Base-by-base conservation (phyloP, 2,797 vertebrate species). In the Streptopelia turtur region DNA sequence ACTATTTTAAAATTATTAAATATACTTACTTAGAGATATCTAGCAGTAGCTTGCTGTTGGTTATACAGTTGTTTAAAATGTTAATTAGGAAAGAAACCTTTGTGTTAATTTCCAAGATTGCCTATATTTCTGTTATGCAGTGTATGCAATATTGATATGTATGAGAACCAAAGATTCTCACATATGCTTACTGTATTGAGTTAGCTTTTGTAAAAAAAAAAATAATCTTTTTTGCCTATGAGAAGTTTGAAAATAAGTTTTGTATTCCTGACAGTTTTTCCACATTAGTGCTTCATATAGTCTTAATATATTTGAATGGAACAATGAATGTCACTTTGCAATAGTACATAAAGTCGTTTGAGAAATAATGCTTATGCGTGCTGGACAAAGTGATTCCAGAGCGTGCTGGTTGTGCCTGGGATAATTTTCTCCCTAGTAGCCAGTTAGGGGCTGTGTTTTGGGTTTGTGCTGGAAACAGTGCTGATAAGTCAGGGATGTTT, bases 271-370 rank as follows among this genome's bases (percentile, higher is more conserved):
- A 37, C 52, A 88, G 24, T 37, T 41, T 82, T 95, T 83, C 37
- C 56, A 60, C 17, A 33, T 55, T 64, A 87, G 43, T 21, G 84
- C 33, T 45, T 80, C 28, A 9, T 56, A 9, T 33, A 56, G 25
- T 45, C 66, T 63, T 85, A 52, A 16, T 76, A 37, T 87, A 22
- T 66, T 85, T 63, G 31, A 93, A 49, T 74, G 75, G 92, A 57
- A 57, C 72, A 59, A 28, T 69, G 43, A 74, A 49, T 91, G 39
- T 93, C 74, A 49, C 83, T 96, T 93, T 89, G 56, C 89, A 81
- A 14, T 30, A 28, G 52, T 71, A 83, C 70, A 22, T 81, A 35
- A 79, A 72, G 45, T 66, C 93, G 52, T 91, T 94, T 8, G 72
- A 72, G 77, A 83, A 83, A 35, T 88, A 91, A 76, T 39, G n/a